These are phyloP conservation scores for Myocastor coypus DNA, from an alignment of 2,113 vertebrate genomes.

Conservation along the genomic window DNA sequence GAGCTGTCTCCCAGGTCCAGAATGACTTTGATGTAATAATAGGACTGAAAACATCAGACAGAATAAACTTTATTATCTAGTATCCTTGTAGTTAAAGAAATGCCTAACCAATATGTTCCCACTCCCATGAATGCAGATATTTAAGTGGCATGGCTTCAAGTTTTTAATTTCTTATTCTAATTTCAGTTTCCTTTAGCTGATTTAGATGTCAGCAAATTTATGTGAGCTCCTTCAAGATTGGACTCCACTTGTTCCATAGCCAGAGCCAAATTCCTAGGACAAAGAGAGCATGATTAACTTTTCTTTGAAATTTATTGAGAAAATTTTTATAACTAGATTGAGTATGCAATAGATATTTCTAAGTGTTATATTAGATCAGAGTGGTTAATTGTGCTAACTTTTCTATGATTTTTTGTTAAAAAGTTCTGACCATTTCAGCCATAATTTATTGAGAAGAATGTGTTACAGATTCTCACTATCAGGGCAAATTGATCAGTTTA, in stretches of 20 bases:
- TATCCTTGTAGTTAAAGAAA: background rate
- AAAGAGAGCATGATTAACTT: background rate
- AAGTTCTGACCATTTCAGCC: background rate
- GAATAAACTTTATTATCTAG: background rate
- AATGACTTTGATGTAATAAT: background rate
- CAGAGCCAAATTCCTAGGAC: background rate
- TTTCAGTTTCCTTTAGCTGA: background rate
- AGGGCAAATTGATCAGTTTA: background rate
- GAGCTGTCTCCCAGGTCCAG: too few species aligned
- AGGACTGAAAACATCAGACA: conserved; percentile 40
- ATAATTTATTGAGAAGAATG: background rate
- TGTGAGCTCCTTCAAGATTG: background rate
- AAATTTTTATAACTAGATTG: background rate
- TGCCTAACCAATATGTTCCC: background rate
- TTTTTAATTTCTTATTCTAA: background rate
- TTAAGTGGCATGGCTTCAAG: background rate
- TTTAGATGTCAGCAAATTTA: background rate
- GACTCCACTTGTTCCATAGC: background rate
- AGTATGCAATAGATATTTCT: background rate
- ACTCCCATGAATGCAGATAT: background rate
- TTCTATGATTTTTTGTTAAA: background rate
- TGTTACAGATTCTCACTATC: background rate
- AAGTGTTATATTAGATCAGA: background rate
- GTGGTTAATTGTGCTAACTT: conserved; percentile 37
- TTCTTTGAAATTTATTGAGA: conserved; percentile 11